These are phyloP conservation scores for Calliphora vomitoria DNA, from an alignment of 2,888 invertebrate genomes.

Conservation along the genomic window DNA sequence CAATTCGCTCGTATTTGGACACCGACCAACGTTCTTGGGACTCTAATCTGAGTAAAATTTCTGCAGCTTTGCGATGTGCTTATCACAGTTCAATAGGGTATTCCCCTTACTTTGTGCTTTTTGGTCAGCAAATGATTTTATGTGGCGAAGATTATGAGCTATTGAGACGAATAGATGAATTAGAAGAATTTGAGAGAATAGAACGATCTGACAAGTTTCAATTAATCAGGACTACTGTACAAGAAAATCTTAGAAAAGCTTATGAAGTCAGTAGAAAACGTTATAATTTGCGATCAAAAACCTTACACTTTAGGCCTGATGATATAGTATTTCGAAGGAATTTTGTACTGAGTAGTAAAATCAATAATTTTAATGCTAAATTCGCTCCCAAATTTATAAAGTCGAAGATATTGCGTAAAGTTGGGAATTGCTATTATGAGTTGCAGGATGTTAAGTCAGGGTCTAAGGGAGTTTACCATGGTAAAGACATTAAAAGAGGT, in stretches of 20 bases:
- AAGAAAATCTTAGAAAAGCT: neutral
- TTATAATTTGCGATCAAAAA: conserved; percentile 5
- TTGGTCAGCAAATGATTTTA: conserved; percentile 36
- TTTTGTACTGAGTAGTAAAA: conserved; percentile 26
- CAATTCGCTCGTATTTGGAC: conserved; percentile 26
- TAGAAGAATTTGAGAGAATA: neutral
- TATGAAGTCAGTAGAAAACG: no score
- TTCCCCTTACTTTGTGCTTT: conserved; percentile 1
- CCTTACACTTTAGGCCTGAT: neutral
- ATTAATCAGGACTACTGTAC: neutral
- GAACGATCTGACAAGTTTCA: neutral
- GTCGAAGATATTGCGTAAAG: neutral
- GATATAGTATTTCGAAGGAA: conserved; percentile 53
- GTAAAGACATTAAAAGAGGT: neutral
- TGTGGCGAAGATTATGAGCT: neutral
- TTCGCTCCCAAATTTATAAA: conserved; percentile 32
- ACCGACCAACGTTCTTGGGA: conserved; percentile 38
- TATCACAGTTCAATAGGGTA: conserved; percentile 29
- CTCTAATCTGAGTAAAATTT: neutral
- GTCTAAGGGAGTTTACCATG: neutral
- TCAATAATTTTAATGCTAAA: no score
- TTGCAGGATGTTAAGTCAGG: neutral
- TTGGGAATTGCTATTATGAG: conserved; percentile 22
- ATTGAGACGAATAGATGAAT: no score
- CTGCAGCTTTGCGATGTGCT: conserved; percentile 1